Percentiles rank a stretch among this genome's conserved stretches.
phyloP scores from a whole-genome alignment of 2,113 vertebrate genomes.

The Protobothrops mucrosquamatus region DNA sequence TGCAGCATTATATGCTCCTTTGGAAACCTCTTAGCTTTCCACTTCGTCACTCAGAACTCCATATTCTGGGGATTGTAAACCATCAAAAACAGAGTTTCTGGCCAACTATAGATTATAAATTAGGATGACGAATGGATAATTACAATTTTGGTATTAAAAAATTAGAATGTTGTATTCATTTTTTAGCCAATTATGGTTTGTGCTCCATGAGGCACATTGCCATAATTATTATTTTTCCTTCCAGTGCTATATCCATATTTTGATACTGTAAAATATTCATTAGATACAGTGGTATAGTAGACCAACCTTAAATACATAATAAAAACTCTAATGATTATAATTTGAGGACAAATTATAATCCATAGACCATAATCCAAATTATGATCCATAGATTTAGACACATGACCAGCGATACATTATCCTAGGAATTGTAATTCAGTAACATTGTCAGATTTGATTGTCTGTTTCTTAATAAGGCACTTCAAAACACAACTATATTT shows the following conservation, averaged over 20 bases:
- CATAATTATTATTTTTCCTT: neutral
- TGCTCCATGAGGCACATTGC: neutral
- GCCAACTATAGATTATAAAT: neutral
- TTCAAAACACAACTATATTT: neutral
- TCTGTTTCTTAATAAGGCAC: neutral
- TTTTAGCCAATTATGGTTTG: neutral
- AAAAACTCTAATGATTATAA: neutral
- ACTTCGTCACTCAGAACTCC: neutral
- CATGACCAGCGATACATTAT: neutral
- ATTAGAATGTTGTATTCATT: neutral
- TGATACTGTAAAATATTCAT: neutral
- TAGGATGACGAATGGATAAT: neutral
- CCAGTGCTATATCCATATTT: neutral
- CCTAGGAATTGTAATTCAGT: neutral
- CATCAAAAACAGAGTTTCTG: neutral
- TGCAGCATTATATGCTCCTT: neutral
- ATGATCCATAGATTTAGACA: neutral
- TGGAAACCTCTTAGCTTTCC: neutral
- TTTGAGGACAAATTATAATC: neutral
- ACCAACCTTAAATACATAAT: neutral
- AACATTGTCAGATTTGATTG: neutral
- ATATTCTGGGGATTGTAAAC: neutral
- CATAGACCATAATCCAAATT: neutral
- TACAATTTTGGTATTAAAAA: neutral
- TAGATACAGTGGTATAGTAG: neutral